Percentiles rank a stretch among this genome's conserved stretches.
These are phyloP conservation scores for Eublepharis macularius DNA, from an alignment of 2,113 vertebrate species.

Conservation along the genomic window DNA sequence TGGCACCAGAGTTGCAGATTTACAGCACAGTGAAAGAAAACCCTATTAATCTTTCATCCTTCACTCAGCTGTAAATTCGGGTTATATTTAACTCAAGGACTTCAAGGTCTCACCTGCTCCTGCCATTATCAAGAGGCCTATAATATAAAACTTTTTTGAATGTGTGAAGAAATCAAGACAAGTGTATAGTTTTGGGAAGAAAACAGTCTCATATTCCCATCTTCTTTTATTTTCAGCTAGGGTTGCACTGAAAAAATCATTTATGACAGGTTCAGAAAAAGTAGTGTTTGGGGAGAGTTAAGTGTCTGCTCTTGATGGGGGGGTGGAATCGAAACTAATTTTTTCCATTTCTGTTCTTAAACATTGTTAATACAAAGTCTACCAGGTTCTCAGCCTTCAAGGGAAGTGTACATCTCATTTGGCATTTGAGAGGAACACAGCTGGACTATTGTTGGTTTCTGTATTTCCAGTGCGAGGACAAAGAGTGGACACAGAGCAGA, in stretches of 20 bases:
- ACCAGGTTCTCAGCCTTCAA: too few relatives aligned
- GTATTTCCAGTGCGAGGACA: too few relatives aligned
- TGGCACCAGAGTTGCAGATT: constrained; percentile 45
- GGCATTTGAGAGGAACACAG: too few relatives aligned
- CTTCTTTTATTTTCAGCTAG: not conserved
- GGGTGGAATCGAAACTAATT: too few relatives aligned
- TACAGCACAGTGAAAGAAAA: constrained; percentile 51
- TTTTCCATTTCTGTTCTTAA: too few relatives aligned
- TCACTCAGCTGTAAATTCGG: constrained; percentile 61
- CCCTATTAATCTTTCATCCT: constrained; percentile 57
- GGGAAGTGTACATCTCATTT: too few relatives aligned
- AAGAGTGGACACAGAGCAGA: too few relatives aligned
- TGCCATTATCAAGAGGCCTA: constrained; percentile 30
- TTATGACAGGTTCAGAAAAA: not conserved
- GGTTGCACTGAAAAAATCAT: not conserved
- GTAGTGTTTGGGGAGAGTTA: not conserved
- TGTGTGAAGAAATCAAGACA: constrained; percentile 46
- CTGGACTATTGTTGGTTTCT: too few relatives aligned
- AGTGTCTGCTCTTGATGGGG: not conserved
- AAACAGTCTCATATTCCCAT: not conserved
- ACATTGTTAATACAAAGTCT: too few relatives aligned
- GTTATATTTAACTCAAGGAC: constrained; percentile 59
- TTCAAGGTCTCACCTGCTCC: constrained; percentile 39
- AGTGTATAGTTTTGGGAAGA: constrained; percentile 41
- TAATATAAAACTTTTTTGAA: constrained; percentile 37